Base-by-base conservation (phyloP, 2,113 vertebrate species). In the Scortum barcoo region DNA sequence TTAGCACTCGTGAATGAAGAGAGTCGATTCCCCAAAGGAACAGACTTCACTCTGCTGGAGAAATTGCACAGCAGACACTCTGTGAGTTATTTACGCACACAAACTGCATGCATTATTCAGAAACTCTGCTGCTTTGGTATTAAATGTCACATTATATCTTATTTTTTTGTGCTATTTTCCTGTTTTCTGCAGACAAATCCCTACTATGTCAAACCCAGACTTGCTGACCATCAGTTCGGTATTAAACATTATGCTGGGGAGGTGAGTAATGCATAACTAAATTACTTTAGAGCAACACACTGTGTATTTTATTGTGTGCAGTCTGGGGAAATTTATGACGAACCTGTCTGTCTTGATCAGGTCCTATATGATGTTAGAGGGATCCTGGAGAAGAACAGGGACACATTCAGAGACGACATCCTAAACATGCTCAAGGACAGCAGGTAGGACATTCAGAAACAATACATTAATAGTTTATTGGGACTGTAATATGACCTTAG, bases 11-110 rank as follows among this genome's bases (percentile, higher is more conserved):
- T 98, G 87, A 98, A 98, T 66, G 97, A 98, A 92, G 97, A 98
- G 89, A 98, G 97, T 91, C 95, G 97, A 81, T 98, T 98, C 83
- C 97, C 97, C 62, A 98, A 98, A 96, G 97, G 97, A 83, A 98
- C 97, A 62, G 97, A 98, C 91, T 96, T 95, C 93, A 98, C 97
- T 82, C 93, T 98, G 88, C 93, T 97, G 92, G 97, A 97, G 95
- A 98, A 98, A 89, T 87, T 98, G 88, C 96, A 98, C 93, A 96
- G 95, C 91, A 95, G 97, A 89, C 97, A 97, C 91, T 94, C 95
- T 72, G 97, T 98, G 91, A 95, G 97, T 94, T 85, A 56, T 54
- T 78, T 58, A 56, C 72, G 69, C 51, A 62, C 17, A 65, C 40
- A 56, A 14, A 44, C 2, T 71, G 38, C 24, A 81, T 80, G 82